Base-by-base conservation (phyloP, 1,140 invertebrate genomes). In the Drosophila grimshawi region DNA sequence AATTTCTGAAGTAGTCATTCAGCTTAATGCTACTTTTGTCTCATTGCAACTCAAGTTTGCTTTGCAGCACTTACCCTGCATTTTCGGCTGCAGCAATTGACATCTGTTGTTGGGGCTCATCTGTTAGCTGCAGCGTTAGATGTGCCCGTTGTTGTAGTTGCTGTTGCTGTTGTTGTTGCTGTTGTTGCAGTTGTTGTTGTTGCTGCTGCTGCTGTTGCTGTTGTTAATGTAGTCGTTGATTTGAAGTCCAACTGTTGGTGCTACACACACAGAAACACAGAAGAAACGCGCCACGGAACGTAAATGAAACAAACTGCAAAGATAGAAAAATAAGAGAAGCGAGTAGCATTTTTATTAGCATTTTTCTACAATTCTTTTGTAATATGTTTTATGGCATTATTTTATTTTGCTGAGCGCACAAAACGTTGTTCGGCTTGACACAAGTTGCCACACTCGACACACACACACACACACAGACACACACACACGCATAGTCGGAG, bases 51-150 rank as follows among this genome's bases (percentile, higher is more conserved):
- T 65, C 45, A 66, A 63, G 49, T 52, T 27, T 27, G 19, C 41
- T 53, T 27, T 11, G 5, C 4, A 35, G 3, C 27, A 92, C 94
- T 94, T 81, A 94, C 94, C 94, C 94, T 94, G 94, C 94, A 94
- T 94, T 94, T 94, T 94, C 94, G 93, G 94, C 92, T 92, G 93
- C 93, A 94, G 93, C 93, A 94, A 94, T 94, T 93, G 93, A 94
- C 94, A 94, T 94, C 93, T 94, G 83, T 88, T 88, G 85, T 83
- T 89, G 94, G 81, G 91, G 91, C 90, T 92, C 92, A 92, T 92
- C 91, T 91, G 92, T 91, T 91, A 92, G 92, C 91, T 90, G 90
- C 83, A 92, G 82, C 77, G 89, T 88, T 80, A 83, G 89, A 92
- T 86, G 83, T 86, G 79, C 91, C 92, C 83, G 74, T 72, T 57